Evolutionary conservation across 1,140 invertebrate genomes (phyloP).

Genomic region (Bacillus rossius): DNA sequence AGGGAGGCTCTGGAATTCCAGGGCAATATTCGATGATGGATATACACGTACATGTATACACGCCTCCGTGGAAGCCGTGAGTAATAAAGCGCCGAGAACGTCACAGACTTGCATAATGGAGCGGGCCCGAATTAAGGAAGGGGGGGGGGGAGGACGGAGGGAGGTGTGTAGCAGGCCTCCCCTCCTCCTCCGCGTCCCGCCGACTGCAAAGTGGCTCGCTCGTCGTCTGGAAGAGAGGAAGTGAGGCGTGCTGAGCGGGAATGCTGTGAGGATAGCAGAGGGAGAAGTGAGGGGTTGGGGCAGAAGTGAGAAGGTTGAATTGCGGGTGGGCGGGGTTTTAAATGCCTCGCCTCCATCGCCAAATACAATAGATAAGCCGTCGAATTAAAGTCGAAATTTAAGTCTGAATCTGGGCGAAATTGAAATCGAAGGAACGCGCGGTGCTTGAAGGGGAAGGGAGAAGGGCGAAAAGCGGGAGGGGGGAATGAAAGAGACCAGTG

Average conservation of each 20-base stretch:
- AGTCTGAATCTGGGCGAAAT: slow-evolving; percentile 17
- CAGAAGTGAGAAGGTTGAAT: too few species aligned
- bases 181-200: neutral
- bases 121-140: neutral
- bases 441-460: neutral
- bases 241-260: neutral
- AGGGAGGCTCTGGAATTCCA: slow-evolving; percentile 4
- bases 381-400: slow-evolving; percentile 22
- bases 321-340: slow-evolving; percentile 4
- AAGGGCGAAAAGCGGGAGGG: neutral
- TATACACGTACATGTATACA: neutral
- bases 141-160: neutral
- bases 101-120: slow-evolving; percentile 13
- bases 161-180: neutral
- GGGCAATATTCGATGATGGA: slow-evolving; percentile 7
- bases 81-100: slow-evolving; percentile 16
- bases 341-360: slow-evolving; percentile 13
- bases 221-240: neutral
- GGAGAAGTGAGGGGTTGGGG: too few species aligned
- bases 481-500: neutral
- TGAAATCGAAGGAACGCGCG: slow-evolving; percentile 7
- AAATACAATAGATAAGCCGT: slow-evolving; percentile 22
- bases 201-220: slow-evolving; percentile 15
- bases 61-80: neutral
- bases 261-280: neutral